A percentile compares a stretch with the other conserved stretches of the same genome.
phyloP scores from a whole-genome alignment of 2,888 invertebrate genomes.

The Osmoderma eremita region DNA sequence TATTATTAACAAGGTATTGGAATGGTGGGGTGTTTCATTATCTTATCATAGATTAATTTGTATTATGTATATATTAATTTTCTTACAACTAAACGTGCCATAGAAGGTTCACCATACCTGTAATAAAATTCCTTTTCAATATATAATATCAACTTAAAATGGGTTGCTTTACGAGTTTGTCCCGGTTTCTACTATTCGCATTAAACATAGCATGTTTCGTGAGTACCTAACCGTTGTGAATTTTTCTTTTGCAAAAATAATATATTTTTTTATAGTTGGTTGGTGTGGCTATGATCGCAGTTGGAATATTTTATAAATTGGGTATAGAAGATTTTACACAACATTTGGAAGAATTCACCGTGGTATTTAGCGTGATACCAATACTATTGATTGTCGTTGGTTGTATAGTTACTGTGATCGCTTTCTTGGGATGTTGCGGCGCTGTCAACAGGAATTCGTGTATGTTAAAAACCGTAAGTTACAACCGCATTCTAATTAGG shows the following conservation, averaged over 20 bases:
- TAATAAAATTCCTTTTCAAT: too few relatives aligned
- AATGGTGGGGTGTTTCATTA: too few relatives aligned
- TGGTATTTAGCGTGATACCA: neutral
- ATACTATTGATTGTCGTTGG: conserved; percentile 53
- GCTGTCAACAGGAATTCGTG: conserved; percentile 55
- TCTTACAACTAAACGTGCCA: too few relatives aligned
- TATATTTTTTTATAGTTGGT: conserved; percentile 69
- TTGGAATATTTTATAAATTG: conserved; percentile 73
- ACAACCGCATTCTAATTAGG: too few relatives aligned
- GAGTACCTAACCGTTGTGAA: neutral
- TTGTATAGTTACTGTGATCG: conserved; percentile 54
- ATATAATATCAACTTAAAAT: conserved; percentile 6
- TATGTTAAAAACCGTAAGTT: conserved; percentile 56
- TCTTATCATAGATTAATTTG: too few relatives aligned
- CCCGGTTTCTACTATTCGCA: conserved; percentile 1
- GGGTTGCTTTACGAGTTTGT: neutral
- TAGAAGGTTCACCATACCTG: too few relatives aligned
- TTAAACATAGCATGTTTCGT: conserved; percentile 16
- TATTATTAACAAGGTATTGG: too few relatives aligned
- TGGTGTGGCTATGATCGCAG: conserved; percentile 74
- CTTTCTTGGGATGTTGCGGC: conserved; percentile 58
- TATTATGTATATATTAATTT: too few relatives aligned
- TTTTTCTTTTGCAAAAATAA: neutral
- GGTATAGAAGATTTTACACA: conserved; percentile 65
- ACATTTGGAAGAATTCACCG: neutral